phyloP scores from a whole-genome alignment of 2,888 invertebrate genomes.

The Autographa pulchrina region DNA sequence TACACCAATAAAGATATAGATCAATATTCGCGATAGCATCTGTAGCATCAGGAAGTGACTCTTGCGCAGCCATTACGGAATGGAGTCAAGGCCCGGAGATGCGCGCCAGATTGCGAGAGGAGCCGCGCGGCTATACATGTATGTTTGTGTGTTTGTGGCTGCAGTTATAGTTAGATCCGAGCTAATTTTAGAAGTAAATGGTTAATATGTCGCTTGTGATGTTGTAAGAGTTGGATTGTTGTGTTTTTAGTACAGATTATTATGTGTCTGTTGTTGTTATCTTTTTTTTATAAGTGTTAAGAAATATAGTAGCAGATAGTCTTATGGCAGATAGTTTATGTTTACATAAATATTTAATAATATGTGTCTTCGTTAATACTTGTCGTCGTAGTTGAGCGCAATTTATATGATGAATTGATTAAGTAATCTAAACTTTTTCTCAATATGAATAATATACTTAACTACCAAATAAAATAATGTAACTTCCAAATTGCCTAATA shows the following conservation, averaged over 20 bases:
- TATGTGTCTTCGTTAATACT: no score
- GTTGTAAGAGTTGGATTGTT: not conserved
- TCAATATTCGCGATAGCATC: constrained; percentile 54
- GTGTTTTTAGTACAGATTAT: not conserved
- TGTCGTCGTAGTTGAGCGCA: no score
- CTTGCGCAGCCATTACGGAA: constrained; percentile 54
- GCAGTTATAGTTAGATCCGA: constrained; percentile 15
- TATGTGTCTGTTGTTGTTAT: not conserved
- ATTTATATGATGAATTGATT: no score
- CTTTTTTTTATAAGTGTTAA: not conserved
- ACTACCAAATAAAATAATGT: not conserved
- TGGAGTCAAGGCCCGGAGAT: constrained; percentile 56
- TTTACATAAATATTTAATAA: no score
- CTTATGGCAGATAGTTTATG: not conserved
- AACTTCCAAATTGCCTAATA: not conserved
- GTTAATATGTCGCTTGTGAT: not conserved
- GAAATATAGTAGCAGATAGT: not conserved
- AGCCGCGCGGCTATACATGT: constrained; percentile 20
- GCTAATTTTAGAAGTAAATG: not conserved
- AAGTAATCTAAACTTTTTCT: no score
- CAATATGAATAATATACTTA: no score
- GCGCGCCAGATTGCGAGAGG: constrained; percentile 55
- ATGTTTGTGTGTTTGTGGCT: constrained; percentile 9
- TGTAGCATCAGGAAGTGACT: constrained; percentile 56
- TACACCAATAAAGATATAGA: constrained; percentile 44